Percentiles rank a stretch among this genome's conserved stretches.
These are phyloP conservation scores for Rhagoletis pomonella DNA, from an alignment of 1,140 invertebrate species.

Conservation along the genomic window DNA sequence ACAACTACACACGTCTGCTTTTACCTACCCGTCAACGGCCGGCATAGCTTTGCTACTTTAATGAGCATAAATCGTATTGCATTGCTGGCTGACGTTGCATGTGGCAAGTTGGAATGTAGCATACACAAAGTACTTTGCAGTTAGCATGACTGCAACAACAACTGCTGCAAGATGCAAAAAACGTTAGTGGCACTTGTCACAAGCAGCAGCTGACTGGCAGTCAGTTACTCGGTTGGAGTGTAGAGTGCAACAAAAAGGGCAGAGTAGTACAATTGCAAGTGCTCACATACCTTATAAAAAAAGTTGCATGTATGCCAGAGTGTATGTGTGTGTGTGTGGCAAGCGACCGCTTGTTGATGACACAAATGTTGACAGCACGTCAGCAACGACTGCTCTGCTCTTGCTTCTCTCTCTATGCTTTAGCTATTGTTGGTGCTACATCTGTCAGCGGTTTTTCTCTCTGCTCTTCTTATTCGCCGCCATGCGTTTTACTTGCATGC, in stretches of 20 bases:
- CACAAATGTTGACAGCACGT: slow-evolving; percentile 27
- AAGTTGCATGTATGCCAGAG: no score
- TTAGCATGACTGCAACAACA: no score
- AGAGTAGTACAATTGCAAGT: no score
- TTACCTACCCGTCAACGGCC: not conserved
- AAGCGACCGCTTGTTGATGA: slow-evolving; percentile 20
- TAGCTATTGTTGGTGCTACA: no score
- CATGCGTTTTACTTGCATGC: not conserved
- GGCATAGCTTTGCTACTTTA: not conserved
- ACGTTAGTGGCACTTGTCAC: no score
- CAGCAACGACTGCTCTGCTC: not conserved
- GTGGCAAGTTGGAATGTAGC: slow-evolving; percentile 15
- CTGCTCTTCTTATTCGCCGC: not conserved
- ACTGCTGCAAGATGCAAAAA: no score
- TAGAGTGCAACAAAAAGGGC: no score
- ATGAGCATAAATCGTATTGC: not conserved
- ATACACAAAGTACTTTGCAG: no score
- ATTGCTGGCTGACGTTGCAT: not conserved
- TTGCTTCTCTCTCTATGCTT: not conserved
- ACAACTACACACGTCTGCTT: not conserved
- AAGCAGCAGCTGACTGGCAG: no score
- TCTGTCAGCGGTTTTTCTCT: not conserved
- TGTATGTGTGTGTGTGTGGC: not conserved
- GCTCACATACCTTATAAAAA: no score
- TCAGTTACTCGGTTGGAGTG: no score